Base-by-base conservation (phyloP, 2,113 vertebrate species). In the Chaetura pelagica region DNA sequence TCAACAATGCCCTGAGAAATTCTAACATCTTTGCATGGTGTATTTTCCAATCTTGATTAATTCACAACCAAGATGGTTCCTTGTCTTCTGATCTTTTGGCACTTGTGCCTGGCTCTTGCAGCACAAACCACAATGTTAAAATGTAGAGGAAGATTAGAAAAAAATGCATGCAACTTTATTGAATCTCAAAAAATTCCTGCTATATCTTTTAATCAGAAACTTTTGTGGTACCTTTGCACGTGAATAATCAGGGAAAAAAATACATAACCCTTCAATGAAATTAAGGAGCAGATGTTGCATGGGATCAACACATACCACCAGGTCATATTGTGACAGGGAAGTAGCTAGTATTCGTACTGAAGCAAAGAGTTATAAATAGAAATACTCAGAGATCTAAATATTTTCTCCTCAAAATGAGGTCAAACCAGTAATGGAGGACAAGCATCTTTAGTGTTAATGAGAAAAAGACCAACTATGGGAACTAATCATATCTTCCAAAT, bases 401-500 rank as follows among this genome's bases (percentile, higher is more conserved):
- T 87, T 89, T 69, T 3, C 40, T 27, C 13, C 14, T 79, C 32
- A 61, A 30, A 84, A 61, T 93, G 52, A 72, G 55, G 61, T 78
- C 14, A 86, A 92, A 84, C 13, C 30, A 49, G 35, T 90, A 90
- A 90, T 52, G 27, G 90, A 86, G 30, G 32, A 91, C 40, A 86
- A 48, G 44, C 4, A 81, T 92, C 82, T 75, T 48, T 16, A 81
- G 7, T 0, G 3, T 52, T 61, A 52, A 23, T 38, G 44, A 71
- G 72, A 78, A 94, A 83, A 88, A 88, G 79, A 84, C 26, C 84
- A 90, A 95, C 78, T 75, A 67, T 34, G 52, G 57, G 48, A 74
- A 74, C 68, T 61, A 75, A 94, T 75, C 0, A 0, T 90, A 78
- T 89, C 82, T 86, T 83, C 40, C 38, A 51, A 6, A 2, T 64